Percentiles rank a stretch among this genome's conserved stretches.
These are phyloP conservation scores for Apostichopus leukothele DNA, from an alignment of 53 echinoderm and acorn worm species.

Conservation along the genomic window DNA sequence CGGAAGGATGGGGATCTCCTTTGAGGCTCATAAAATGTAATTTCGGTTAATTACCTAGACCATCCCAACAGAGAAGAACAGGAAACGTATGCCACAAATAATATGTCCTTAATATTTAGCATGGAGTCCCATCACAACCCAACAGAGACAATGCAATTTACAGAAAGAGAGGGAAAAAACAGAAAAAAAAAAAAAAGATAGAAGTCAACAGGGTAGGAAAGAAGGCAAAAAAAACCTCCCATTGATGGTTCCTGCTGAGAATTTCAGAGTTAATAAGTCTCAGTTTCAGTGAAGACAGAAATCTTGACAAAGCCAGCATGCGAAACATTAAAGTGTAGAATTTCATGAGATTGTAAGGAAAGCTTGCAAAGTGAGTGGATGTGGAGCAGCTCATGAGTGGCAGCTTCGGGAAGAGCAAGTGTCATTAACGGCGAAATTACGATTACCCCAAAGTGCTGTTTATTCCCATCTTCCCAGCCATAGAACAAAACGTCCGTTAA, in stretches of 20 bases:
- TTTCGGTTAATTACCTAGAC: neutral
- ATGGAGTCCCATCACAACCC: neutral
- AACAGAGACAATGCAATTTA: neutral
- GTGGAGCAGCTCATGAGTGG: constrained; percentile 1
- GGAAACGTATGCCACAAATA: neutral
- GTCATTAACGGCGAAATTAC: neutral
- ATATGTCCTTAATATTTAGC: neutral
- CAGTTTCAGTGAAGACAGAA: constrained; percentile 2
- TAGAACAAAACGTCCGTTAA: neutral
- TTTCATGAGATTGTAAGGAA: neutral
- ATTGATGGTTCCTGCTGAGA: neutral
- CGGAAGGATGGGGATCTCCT: neutral
- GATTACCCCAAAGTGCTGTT: neutral
- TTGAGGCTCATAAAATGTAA: constrained; percentile 7
- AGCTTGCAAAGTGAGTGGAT: neutral
- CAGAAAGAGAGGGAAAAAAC: neutral
- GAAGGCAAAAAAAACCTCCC: too few species aligned
- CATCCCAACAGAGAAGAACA: neutral
- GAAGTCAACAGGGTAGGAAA: neutral
- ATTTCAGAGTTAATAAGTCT: constrained; percentile 7
- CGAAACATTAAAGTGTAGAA: neutral
- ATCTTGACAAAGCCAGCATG: neutral
- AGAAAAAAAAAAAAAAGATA: neutral
- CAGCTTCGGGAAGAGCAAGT: neutral
- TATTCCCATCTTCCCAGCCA: neutral